phyloP scores from a whole-genome alignment of 2,113 vertebrate species.

The Coregonus clupeaformis region DNA sequence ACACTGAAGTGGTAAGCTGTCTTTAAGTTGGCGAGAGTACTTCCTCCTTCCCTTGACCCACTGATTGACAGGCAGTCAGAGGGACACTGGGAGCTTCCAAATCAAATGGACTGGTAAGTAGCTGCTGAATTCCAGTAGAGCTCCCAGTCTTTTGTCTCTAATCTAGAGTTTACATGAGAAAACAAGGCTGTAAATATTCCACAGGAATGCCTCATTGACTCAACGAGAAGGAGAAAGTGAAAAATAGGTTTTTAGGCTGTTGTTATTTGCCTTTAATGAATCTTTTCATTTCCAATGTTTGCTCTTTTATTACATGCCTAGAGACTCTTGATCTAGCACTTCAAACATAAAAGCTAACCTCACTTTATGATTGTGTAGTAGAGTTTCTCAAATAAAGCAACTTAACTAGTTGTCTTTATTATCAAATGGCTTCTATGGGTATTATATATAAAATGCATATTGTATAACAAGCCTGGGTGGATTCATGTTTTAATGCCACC shows the following conservation, averaged over 20 bases:
- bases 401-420: background rate
- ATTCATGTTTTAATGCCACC: conserved; percentile 56
- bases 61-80: conserved; percentile 33
- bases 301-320: conserved; percentile 39
- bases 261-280: conserved; percentile 42
- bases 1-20: conserved; percentile 54
- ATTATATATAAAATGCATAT: conserved; percentile 38
- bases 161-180: conserved; percentile 69
- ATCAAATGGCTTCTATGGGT: background rate
- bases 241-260: conserved; percentile 24
- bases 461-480: conserved; percentile 65
- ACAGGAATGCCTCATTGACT: conserved; percentile 60
- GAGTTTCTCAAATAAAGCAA: background rate
- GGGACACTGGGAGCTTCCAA: conserved; percentile 11
- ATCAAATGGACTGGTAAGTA: conserved; percentile 46
- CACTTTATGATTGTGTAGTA: background rate
- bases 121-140: conserved; percentile 69
- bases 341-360: background rate
- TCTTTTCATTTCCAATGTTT: conserved; percentile 28
- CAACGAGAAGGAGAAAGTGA: conserved; percentile 8
- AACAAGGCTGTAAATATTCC: conserved; percentile 61
- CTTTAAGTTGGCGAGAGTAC: too few species aligned
- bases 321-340: background rate
- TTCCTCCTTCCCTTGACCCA: too few species aligned
- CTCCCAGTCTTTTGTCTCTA: conserved; percentile 49